These are phyloP conservation scores for Asarcornis scutulata DNA, from an alignment of 2,113 vertebrate genomes.

Conservation along the genomic window DNA sequence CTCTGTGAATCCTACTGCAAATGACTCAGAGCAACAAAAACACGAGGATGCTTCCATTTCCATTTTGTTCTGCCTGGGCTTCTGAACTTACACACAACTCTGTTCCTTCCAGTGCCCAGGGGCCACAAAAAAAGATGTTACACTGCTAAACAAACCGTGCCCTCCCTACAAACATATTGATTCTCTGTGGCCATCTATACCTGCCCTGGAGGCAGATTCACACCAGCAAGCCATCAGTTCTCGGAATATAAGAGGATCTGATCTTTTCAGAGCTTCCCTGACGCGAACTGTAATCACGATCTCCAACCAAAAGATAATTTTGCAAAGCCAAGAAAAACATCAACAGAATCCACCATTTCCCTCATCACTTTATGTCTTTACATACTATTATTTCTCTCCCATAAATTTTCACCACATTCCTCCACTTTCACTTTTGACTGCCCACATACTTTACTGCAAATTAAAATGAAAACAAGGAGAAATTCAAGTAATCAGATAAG, in stretches of 20 bases:
- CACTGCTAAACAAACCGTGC: background rate
- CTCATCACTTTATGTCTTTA: background rate
- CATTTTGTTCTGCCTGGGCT: background rate
- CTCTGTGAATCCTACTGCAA: background rate
- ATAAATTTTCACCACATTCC: background rate
- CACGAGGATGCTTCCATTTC: background rate
- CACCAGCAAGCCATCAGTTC: too few relatives aligned
- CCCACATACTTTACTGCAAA: background rate
- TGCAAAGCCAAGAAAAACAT: background rate
- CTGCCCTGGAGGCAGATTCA: too few relatives aligned
- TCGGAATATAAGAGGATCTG: too few relatives aligned
- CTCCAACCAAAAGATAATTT: background rate
- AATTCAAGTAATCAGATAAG: background rate
- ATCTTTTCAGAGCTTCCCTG: background rate
- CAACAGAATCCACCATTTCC: background rate
- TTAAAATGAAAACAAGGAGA: background rate
- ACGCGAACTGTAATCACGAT: fast-evolving
- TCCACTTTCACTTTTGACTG: background rate
- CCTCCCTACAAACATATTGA: fast-evolving
- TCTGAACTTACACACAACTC: fast-evolving
- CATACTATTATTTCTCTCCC: background rate
- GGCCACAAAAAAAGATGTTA: background rate
- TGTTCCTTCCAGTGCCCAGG: background rate
- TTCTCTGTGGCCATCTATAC: background rate
- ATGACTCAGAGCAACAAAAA: background rate